These are phyloP conservation scores for Ciconia boyciana DNA, from an alignment of 2,113 vertebrate species.

Conservation along the genomic window DNA sequence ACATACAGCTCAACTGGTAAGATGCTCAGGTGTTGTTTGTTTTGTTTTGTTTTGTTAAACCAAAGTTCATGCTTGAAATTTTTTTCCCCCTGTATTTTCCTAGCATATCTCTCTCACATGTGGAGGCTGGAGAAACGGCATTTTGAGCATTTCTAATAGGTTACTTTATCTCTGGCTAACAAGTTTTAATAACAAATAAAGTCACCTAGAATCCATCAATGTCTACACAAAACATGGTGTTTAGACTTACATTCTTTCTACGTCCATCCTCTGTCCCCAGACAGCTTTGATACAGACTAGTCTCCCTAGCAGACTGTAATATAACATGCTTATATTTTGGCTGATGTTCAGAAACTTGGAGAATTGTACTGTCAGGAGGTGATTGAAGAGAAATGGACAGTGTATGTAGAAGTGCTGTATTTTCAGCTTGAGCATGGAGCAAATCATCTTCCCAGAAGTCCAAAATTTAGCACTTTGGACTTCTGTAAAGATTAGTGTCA, in stretches of 20 bases:
- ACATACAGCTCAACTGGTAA: not conserved
- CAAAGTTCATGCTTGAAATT: not conserved
- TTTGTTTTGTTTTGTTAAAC: not conserved
- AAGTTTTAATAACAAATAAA: not conserved
- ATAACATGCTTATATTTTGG: not conserved
- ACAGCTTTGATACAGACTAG: not conserved
- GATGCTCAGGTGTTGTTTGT: not conserved
- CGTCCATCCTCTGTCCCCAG: not conserved
- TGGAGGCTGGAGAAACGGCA: not conserved
- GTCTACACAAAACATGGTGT: not conserved
- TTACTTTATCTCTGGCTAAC: not conserved
- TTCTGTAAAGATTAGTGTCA: not conserved
- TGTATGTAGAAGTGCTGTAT: not conserved
- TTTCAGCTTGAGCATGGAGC: not conserved
- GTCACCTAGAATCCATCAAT: not conserved
- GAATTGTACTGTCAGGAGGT: not conserved
- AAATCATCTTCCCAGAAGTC: not conserved
- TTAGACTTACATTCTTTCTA: not conserved
- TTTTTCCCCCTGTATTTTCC: not conserved
- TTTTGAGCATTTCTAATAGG: not conserved
- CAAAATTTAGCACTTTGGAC: not conserved
- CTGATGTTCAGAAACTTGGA: not conserved
- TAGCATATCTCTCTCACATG: not conserved
- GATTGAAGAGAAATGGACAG: not conserved
- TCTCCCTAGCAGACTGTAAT: not conserved